A percentile compares a stretch with the other conserved stretches of the same genome.
Evolutionary conservation across 2,888 invertebrate species (phyloP).

Genomic region (Lepidonotus clava): DNA sequence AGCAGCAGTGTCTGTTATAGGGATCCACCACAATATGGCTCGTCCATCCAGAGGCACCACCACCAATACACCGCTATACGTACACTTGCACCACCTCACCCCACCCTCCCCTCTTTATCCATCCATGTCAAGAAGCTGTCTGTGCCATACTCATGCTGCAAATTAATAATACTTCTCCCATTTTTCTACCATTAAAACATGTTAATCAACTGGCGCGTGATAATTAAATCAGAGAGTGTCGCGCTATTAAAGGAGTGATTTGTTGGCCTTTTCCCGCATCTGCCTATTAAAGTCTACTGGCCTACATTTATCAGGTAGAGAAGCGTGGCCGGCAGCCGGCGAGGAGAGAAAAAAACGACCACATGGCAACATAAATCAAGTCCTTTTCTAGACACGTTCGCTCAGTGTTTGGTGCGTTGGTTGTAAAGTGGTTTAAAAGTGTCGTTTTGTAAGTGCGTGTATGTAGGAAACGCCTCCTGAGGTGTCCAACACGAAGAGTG

Average conservation of each 20-base stretch:
- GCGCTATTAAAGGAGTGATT: background rate
- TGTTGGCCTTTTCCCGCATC: background rate
- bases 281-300: background rate
- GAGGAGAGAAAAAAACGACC: background rate
- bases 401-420: background rate
- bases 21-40: too few relatives aligned
- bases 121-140: background rate
- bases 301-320: background rate
- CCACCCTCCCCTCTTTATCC: background rate
- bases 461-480: too few relatives aligned
- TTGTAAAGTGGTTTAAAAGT: conserved; percentile 1
- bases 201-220: background rate
- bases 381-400: background rate
- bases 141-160: background rate
- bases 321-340: background rate
- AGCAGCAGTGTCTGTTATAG: too few relatives aligned
- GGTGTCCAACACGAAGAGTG: too few relatives aligned
- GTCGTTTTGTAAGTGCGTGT: conserved; percentile 5
- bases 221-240: conserved; percentile 13
- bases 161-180: background rate
- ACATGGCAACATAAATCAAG: conserved; percentile 9
- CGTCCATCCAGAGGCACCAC: too few relatives aligned
- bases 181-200: background rate
- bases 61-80: too few relatives aligned
- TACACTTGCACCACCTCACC: too few relatives aligned